Evolutionary conservation across 2,797 vertebrate genomes (phyloP).

Genomic region (Acrossocheilus fasciatus): DNA sequence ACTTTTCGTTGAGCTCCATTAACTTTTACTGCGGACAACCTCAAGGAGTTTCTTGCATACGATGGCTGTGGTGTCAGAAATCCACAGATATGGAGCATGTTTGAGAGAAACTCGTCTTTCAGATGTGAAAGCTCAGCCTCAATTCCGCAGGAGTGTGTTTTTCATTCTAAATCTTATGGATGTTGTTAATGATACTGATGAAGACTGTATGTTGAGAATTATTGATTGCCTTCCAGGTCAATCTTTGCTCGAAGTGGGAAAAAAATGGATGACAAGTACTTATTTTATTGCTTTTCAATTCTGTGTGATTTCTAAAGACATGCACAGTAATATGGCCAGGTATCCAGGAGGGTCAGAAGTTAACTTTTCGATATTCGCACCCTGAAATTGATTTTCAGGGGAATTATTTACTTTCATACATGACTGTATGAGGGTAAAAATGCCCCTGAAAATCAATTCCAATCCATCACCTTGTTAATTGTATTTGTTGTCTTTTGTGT

Average conservation of each 20-base stretch:
- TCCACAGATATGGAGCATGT: constrained; percentile 45
- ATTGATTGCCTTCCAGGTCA: constrained; percentile 15
- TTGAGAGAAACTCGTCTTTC: constrained; percentile 40
- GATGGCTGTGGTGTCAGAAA: constrained; percentile 48
- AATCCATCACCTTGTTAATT: background rate
- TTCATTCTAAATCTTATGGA: constrained; percentile 22
- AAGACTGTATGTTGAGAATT: constrained; percentile 20
- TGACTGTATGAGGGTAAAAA: background rate
- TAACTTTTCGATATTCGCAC: too few species aligned
- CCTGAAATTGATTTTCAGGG: too few species aligned
- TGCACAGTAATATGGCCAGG: too few species aligned
- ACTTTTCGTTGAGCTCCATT: constrained; percentile 69
- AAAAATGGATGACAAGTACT: background rate
- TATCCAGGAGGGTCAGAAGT: background rate
- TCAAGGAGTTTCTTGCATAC: constrained; percentile 66
- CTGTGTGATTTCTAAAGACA: background rate
- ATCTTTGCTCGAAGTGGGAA: background rate
- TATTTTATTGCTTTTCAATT: background rate
- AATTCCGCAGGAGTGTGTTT: constrained; percentile 24
- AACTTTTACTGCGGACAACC: constrained; percentile 69
- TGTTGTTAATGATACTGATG: constrained; percentile 18
- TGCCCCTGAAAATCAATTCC: background rate
- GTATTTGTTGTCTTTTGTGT: background rate
- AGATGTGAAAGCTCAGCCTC: constrained; percentile 22
- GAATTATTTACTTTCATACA: background rate